Conservation (phyloP, 2,797 vertebrate species). For the Platalea minor region DNA sequence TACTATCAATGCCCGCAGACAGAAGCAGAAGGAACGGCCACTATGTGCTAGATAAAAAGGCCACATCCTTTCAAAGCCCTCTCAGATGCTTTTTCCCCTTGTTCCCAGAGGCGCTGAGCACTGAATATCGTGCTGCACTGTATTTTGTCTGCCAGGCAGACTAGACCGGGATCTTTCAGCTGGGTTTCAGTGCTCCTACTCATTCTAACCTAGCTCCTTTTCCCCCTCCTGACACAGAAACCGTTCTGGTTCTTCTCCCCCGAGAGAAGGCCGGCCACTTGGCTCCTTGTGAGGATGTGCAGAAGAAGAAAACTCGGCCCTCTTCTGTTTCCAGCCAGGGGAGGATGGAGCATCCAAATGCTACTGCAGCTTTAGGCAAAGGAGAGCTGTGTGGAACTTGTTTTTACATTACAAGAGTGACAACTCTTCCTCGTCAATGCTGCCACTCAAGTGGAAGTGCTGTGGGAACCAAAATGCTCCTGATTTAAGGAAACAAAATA, state of each 20-base stretch:
- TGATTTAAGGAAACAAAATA: background rate
- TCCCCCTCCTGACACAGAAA: background rate
- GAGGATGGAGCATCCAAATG: background rate
- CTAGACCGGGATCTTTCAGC: background rate
- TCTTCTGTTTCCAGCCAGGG: background rate
- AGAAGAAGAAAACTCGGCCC: background rate
- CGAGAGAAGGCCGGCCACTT: background rate
- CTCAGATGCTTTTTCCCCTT: background rate
- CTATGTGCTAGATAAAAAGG: background rate
- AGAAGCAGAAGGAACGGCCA: background rate
- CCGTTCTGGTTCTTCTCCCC: background rate
- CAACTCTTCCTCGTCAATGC: background rate
- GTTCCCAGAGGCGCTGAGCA: background rate
- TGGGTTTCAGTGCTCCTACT: background rate
- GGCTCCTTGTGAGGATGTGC: background rate
- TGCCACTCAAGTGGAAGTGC: background rate
- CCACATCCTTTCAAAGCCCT: background rate
- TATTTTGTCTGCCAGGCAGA: background rate
- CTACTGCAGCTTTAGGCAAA: background rate
- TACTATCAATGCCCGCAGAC: background rate
- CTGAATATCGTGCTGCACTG: background rate
- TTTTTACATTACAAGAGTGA: background rate
- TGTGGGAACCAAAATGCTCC: background rate
- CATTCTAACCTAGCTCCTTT: background rate
- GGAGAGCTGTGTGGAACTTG: background rate